Base-by-base conservation (phyloP, 2,888 invertebrate genomes). In the Drosophila rubida region DNA sequence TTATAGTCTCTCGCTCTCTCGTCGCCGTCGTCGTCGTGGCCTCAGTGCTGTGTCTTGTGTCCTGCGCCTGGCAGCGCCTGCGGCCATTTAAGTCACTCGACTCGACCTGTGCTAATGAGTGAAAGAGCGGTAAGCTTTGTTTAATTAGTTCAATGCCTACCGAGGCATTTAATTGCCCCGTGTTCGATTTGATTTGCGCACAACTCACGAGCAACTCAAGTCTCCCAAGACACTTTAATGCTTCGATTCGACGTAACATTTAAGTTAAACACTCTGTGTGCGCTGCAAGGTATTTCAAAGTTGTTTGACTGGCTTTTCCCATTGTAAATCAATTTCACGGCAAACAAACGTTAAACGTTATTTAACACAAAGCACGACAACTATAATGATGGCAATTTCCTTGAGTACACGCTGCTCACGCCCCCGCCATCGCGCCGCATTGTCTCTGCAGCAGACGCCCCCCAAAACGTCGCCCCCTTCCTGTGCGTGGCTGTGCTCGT, bases 331-430 rank as follows among this genome's bases (percentile, higher is more conserved):
- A 84, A 84, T 88, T 84, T 88, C 73, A 74, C 70, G 71, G 66
- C 75, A 87, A 84, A 75, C 85, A 84, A 84, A 84, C 83, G 82
- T 81, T 84, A 88, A 84, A 81, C 79, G 76, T 69, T 88, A 81
- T 78, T 88, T 83, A 89, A 75, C 75, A 84, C 80, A 80, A 58
- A 80, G 87, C 54, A 76, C 77, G 83, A 75, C 78, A 78, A 74
- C 75, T 76, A 75, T 89, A 89, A 89, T 89, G 90, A 90, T 87
- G 90, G 89, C 90, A 89, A 89, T 89, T 89, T 89, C 89, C 90
- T 88, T 72, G 80, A 90, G 90, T 80, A 87, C 71, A 87, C 77
- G 71, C 48, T 69, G 69, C 70, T 69, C 73, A 32, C 73, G 35
- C 53, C 65, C 41, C 69, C 48, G 5, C 32, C 32, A 22, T 46